These are phyloP conservation scores for Hippopotamyrus pictus DNA, from an alignment of 2,797 vertebrate genomes.

Conservation along the genomic window DNA sequence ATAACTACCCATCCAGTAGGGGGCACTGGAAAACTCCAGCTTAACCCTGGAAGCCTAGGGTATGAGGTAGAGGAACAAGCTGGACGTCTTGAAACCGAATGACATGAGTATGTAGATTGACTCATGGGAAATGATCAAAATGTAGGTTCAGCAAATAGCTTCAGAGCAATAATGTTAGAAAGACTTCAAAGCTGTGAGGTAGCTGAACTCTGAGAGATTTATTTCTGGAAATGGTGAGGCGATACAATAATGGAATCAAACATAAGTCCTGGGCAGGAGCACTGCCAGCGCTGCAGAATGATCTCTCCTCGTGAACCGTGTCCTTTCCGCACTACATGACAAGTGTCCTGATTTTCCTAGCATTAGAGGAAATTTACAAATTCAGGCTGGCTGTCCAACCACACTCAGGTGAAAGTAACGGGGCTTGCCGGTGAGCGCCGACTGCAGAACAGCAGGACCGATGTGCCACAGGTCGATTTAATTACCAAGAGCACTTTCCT, in stretches of 20 bases:
- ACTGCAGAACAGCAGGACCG: constrained; percentile 17
- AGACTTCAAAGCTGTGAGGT: neutral
- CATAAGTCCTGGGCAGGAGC: neutral
- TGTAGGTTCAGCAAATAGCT: neutral
- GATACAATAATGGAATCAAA: neutral
- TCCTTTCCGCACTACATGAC: neutral
- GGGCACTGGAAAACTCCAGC: neutral
- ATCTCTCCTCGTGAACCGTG: neutral
- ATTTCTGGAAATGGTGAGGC: neutral
- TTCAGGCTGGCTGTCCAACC: neutral
- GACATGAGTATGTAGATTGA: neutral
- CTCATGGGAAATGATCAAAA: constrained; percentile 2
- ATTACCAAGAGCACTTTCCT: constrained; percentile 23
- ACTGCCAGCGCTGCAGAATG: neutral
- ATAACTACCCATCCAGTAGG: neutral
- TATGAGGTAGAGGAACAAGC: neutral
- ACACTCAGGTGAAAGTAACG: neutral
- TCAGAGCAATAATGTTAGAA: constrained; percentile 11
- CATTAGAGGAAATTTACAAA: neutral
- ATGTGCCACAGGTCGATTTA: constrained; percentile 26
- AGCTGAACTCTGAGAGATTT: neutral
- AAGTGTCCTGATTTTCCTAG: neutral
- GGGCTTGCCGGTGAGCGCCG: neutral
- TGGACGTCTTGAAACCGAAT: neutral
- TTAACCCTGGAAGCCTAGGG: neutral